Base-by-base conservation (phyloP, 2,888 invertebrate genomes). In the Drosophila recens region DNA sequence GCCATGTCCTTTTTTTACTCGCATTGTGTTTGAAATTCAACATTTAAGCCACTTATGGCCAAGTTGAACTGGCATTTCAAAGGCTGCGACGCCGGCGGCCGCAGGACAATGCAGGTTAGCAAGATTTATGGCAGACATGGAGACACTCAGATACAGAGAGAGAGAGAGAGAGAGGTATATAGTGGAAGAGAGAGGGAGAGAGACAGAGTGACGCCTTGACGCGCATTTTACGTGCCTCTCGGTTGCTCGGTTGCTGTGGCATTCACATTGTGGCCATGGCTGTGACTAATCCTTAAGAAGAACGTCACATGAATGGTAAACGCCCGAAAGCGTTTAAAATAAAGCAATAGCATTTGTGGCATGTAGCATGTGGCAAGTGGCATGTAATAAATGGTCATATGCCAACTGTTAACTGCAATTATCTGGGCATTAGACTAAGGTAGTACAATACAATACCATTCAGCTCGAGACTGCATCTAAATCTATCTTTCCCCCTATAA, bases 1-100 rank as follows among this genome's bases (percentile, higher is more conserved):
- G 53, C 62, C 63, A 77, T 83, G 79, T 77, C 62, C 67, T 79
- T 65, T 57, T 82, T 80, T 56, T 27, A 27, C 69, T 78, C 61
- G 70, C 77, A 88, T 86, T 90, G 90, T 88, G 81, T 88, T 86
- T 86, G 79, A 80, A 86, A 87, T 90, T 90, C 86, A 86, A 88
- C 90, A 90, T 86, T 86, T 86, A 86, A 90, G 90, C 86, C 86
- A 86, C 90, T 86, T 86, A 90, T 83, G 84, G 90, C 75, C 90
- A 86, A 86, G 90, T 88, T 83, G 87, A 79, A 89, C 88, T 89
- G 82, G 80, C 85, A 82, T 84, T 84, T 89, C 87, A 84, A 89
- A 84, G 89, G 80, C 87, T 80, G 83, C 88, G 67, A 62, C 61
- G 38, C 48, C 67, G 63, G 51, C 72, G 67, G 67, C 75, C 63